phyloP scores from a whole-genome alignment of 1,140 invertebrate species.

The Zaprionus lachaisei region DNA sequence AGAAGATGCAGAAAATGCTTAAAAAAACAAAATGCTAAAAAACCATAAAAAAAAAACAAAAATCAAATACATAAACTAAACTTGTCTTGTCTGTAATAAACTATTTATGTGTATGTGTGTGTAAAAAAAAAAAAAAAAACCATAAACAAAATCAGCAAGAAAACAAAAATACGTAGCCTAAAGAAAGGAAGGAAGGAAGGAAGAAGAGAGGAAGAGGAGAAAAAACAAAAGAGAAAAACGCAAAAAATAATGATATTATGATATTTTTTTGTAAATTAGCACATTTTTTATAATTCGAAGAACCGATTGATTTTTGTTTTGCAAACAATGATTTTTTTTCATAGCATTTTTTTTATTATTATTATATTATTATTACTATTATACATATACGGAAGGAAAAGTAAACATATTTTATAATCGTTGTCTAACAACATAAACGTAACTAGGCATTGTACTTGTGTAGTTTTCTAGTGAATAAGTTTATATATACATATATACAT shows the following conservation, averaged over 20 bases:
- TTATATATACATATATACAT: constrained; percentile 37
- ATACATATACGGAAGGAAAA: constrained; percentile 51
- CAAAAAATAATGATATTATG: constrained; percentile 34
- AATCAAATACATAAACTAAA: constrained; percentile 62
- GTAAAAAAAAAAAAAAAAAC: constrained; percentile 33
- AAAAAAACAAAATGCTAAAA: constrained; percentile 14
- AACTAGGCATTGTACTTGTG: constrained; percentile 77
- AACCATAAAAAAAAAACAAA: constrained; percentile 42
- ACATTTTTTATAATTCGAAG: constrained; percentile 61
- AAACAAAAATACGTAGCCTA: constrained; percentile 61
- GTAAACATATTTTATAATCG: constrained; percentile 70
- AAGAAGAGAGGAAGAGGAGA: constrained; percentile 34
- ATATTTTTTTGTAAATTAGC: constrained; percentile 76
- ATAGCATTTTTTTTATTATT: constrained; percentile 29
- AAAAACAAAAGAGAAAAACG: constrained; percentile 14
- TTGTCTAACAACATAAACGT: constrained; percentile 82
- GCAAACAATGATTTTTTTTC: constrained; percentile 52
- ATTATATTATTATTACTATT: constrained; percentile 38
- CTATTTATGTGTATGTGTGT: constrained; percentile 68
- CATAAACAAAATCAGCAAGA: constrained; percentile 47
- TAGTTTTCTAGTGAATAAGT: constrained; percentile 68
- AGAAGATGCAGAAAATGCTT: constrained; percentile 2
- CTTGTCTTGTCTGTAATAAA: constrained; percentile 75
- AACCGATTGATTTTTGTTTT: constrained; percentile 43
- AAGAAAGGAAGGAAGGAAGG: background rate